Evolutionary conservation across 2,888 invertebrate species (phyloP).

Genomic region (Synergus laeviventris): DNA sequence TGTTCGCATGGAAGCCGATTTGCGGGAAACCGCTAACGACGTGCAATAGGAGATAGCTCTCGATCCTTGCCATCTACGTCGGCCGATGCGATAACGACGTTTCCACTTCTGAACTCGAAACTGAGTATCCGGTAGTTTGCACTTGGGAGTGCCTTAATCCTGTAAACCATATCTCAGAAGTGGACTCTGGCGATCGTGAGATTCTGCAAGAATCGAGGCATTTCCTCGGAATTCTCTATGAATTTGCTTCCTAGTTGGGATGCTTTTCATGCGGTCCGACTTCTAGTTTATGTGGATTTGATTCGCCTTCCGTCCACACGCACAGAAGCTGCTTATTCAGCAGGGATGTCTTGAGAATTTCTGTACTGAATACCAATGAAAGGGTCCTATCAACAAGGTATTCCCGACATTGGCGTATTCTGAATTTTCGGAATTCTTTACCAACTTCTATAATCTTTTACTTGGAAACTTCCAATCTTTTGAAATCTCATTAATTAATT

Average conservation of each 20-base stretch:
- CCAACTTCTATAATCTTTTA: not conserved
- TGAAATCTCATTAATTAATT: too few species aligned
- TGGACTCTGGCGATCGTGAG: conserved; percentile 17
- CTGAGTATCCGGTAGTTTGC: conserved; percentile 14
- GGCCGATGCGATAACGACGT: conserved; percentile 6
- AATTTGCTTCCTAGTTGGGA: conserved; percentile 13
- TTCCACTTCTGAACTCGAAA: conserved; percentile 10
- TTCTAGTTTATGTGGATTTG: conserved; percentile 11
- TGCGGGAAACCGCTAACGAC: conserved; percentile 23
- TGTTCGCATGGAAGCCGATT: conserved; percentile 5
- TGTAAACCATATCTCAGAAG: conserved; percentile 4
- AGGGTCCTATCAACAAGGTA: not conserved
- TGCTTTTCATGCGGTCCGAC: conserved; percentile 14
- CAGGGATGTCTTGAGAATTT: not conserved
- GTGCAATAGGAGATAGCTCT: conserved; percentile 7
- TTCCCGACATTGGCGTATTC: not conserved
- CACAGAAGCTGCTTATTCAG: not conserved
- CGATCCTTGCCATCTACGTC: not conserved
- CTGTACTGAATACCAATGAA: not conserved
- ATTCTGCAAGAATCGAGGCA: conserved; percentile 11
- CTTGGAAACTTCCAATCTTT: too few species aligned
- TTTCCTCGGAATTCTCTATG: conserved; percentile 28
- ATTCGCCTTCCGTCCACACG: not conserved
- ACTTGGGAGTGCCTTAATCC: conserved; percentile 23
- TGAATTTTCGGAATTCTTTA: not conserved